A percentile compares a stretch with the other conserved stretches of the same genome.
Evolutionary conservation across 2,888 invertebrate species (phyloP).

Genomic region (Watsonalla binaria): DNA sequence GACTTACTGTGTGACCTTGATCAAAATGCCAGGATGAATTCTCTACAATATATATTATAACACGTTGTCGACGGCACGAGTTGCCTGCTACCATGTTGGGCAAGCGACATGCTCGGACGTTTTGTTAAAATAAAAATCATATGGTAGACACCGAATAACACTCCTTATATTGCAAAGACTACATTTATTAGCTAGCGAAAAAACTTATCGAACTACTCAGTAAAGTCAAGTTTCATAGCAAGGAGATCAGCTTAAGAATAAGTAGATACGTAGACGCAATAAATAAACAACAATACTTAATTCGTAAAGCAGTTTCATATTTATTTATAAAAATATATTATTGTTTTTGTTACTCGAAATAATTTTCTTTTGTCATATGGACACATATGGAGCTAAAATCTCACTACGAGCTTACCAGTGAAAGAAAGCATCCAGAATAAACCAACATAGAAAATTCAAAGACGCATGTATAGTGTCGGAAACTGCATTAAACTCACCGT

Average conservation of each 20-base stretch:
- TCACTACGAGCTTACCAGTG: too few relatives aligned
- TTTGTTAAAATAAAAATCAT: constrained; percentile 67
- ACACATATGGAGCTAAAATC: too few relatives aligned
- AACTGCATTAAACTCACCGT: too few relatives aligned
- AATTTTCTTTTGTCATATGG: too few relatives aligned
- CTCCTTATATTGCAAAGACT: constrained; percentile 66
- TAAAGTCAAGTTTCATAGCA: constrained; percentile 4
- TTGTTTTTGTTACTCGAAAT: too few relatives aligned
- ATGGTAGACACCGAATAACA: constrained; percentile 60
- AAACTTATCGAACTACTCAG: constrained; percentile 51
- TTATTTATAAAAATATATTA: too few relatives aligned
- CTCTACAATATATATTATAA: constrained; percentile 55
- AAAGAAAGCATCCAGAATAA: too few relatives aligned
- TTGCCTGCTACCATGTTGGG: constrained; percentile 60
- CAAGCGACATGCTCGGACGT: constrained; percentile 42
- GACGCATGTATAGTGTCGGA: too few relatives aligned
- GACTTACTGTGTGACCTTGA: constrained; percentile 50
- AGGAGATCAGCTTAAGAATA: not conserved
- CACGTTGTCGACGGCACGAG: constrained; percentile 47
- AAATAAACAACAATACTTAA: too few relatives aligned
- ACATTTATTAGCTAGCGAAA: constrained; percentile 59
- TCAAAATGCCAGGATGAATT: constrained; percentile 65
- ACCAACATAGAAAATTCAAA: too few relatives aligned
- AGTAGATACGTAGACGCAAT: constrained; percentile 6
- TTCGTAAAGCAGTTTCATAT: too few relatives aligned